Evolutionary conservation across 2,888 invertebrate genomes (phyloP), one percentile per base, ranked within the genome.

Genomic region (Agrochola lychnidis): DNA sequence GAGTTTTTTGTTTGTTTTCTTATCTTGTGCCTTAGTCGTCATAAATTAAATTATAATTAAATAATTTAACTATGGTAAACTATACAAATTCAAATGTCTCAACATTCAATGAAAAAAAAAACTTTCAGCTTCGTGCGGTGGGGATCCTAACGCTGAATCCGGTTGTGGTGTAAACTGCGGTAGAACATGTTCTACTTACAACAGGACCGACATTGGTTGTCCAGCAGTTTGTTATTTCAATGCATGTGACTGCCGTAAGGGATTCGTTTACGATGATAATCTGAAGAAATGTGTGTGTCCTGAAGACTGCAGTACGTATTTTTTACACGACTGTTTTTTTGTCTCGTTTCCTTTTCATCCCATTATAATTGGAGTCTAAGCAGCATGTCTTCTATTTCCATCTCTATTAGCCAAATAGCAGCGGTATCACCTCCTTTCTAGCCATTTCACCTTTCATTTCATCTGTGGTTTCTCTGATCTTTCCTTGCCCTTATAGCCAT

Each of bases 81-180:
- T 7, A 40, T 7, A 7, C 4, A n/a, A 36, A 42, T 12, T 57
- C 3, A 22, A 25, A 7, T 61, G 19, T 4, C 14, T 19, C 75
- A 57, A 59, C n/a, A 36, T 36, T 48, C 7, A 40, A 40, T 30
- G 1, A 2, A 30, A 25, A 2, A 74, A 22, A 30, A 16, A 10
- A 30, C 0, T 74, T 70, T 12, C 66, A 89, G 89, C 82, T 30
- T 86, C 87, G 5, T 89, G 89, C 53, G 84, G 79, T 9, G 87
- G 87, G 14, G 90, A 90, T 71, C 76, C 76, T 16, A 81, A 89
- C n/a, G 89, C 90, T 0, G 51, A 69, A 71, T 25, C 84, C 10
- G 88, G 89, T 36, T 90, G 90, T 78, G 85, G 87, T 0, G 45
- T 73, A 1, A 82, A 89, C 73, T 90, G 90, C 30, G 79, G 73